A percentile compares a stretch with the other conserved stretches of the same genome.
Conservation (phyloP, 2,113 vertebrate species). For the Clarias macrocephalus region DNA sequence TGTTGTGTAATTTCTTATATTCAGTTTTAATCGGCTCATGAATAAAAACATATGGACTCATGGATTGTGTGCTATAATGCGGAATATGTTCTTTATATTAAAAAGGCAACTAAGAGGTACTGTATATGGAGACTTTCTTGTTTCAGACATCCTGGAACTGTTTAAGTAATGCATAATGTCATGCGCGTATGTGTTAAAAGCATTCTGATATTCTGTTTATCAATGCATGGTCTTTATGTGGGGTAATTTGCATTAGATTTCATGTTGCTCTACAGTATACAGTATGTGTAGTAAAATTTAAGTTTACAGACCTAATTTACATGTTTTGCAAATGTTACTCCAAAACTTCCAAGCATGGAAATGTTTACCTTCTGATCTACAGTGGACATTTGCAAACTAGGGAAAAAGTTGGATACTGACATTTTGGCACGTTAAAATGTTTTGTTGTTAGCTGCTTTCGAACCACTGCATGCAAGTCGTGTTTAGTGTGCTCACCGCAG, state of each 20-base stretch:
- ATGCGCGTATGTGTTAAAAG: neutral
- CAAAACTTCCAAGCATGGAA: neutral
- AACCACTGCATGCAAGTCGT: too few relatives aligned
- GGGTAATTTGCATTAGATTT: neutral
- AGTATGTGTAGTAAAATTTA: neutral
- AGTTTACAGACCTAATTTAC: neutral
- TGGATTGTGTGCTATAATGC: too few relatives aligned
- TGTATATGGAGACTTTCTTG: too few relatives aligned
- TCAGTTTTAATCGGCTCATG: neutral
- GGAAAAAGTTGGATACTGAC: neutral
- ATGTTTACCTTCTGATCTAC: neutral
- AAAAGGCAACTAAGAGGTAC: too few relatives aligned
- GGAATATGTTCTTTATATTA: too few relatives aligned
- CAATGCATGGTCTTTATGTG: neutral
- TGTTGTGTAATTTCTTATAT: neutral
- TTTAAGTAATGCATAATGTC: too few relatives aligned
- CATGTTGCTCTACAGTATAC: neutral
- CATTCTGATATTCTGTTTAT: neutral
- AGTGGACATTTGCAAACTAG: neutral
- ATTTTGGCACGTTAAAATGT: neutral
- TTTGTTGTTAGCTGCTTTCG: neutral
- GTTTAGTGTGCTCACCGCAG: conserved; percentile 65
- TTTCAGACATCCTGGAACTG: neutral
- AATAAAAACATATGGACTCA: too few relatives aligned
- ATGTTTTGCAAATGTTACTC: neutral